Base-by-base conservation (phyloP, 1,140 invertebrate genomes). In the Bombus pyrosoma region DNA sequence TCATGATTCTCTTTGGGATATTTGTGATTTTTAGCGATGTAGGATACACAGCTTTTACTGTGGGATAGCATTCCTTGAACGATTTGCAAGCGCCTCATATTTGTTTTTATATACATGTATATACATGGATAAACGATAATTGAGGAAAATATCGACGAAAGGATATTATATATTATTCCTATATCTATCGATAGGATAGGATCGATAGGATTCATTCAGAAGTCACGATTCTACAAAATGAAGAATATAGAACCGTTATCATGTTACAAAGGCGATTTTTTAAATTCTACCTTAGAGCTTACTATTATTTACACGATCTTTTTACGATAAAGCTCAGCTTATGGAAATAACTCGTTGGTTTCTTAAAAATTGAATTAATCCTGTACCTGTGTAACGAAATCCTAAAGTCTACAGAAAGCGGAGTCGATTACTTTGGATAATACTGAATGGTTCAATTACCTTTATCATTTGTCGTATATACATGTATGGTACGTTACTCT, bases 121-220 rank as follows among this genome's bases (percentile, higher is more conserved):
- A 1, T 22, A 71, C 1, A 10, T n/a, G 37, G 68, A 6, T 28
- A 28, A 41, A 34, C 18, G 25, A 71, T 25, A n/a, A 41, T 53
- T 0, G 6, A 53, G 1, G 47, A 6, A 53, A 22, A 22, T 8
- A 53, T 53, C 5, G 6, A 53, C 12, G 59, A n/a, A 62, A 28
- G 0, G 10, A n/a, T 12, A 62, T 62, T 4, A 12, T 0, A 1
- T 62, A 12, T 28, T 3, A 0, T 28, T 59, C 3, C 28, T n/a
- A 1, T 62, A 12, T 12, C 28, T n/a, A 12, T 28, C 25, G 12
- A 12, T 12, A 62, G 12, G 28, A 34, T 34, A 34, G 34, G 34
- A 34, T 34, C 34, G 34, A 34, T 2, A 34, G 34, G 34, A 37
- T 37, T 59, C 10, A 28, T 28, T 28, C 57, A 10, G 0, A 12